Percentiles rank a stretch among this genome's conserved stretches.
These are phyloP conservation scores for Harpegnathos saltator DNA, from an alignment of 1,140 invertebrate genomes.

Conservation along the genomic window DNA sequence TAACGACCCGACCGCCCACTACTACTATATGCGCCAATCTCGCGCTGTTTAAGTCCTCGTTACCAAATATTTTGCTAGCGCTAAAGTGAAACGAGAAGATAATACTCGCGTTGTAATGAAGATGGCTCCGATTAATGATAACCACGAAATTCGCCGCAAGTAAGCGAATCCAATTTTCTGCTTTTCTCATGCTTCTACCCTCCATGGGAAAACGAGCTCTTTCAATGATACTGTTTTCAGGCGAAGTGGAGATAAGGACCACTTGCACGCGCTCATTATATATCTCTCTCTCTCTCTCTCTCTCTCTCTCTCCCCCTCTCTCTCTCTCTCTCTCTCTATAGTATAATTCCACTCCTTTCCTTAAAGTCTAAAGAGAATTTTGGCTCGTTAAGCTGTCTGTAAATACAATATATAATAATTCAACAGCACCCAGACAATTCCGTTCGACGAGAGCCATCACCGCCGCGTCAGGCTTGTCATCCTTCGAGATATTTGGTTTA, in stretches of 20 bases:
- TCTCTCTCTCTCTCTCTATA: too few relatives aligned
- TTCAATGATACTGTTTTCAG: too few relatives aligned
- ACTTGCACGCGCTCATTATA: too few relatives aligned
- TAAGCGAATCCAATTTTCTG: neutral
- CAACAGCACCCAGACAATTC: neutral
- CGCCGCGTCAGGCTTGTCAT: constrained; percentile 3
- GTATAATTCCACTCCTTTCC: neutral
- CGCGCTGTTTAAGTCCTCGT: constrained; percentile 17
- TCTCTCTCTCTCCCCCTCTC: too few relatives aligned
- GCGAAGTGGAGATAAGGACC: too few relatives aligned
- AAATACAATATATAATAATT: constrained; percentile 60
- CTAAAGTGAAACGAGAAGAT: neutral
- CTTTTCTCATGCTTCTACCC: too few relatives aligned
- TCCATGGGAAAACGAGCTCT: too few relatives aligned
- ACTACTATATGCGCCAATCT: constrained; percentile 20
- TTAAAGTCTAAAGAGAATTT: constrained; percentile 10
- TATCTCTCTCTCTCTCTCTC: too few relatives aligned
- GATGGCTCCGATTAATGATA: neutral
- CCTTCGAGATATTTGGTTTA: neutral
- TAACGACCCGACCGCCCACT: neutral
- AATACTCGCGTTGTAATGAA: neutral
- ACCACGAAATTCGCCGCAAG: neutral
- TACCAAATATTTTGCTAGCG: constrained; percentile 18
- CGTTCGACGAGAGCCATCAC: constrained; percentile 1
- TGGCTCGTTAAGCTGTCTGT: neutral